These are phyloP conservation scores for Asbolus verrucosus DNA, from an alignment of 1,140 invertebrate species.

Conservation along the genomic window DNA sequence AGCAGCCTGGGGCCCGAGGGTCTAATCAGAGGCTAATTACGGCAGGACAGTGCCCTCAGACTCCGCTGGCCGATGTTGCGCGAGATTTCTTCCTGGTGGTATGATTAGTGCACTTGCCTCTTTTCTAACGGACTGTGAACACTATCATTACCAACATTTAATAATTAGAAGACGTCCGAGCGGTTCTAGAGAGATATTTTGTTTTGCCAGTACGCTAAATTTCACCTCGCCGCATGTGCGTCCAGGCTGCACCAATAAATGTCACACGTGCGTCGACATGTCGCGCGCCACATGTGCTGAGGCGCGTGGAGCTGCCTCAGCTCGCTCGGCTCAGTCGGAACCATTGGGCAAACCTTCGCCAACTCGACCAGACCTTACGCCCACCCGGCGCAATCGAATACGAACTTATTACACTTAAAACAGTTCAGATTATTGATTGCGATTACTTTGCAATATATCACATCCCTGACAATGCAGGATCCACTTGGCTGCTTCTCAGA, in stretches of 20 bases:
- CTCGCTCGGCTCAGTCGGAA: conserved; percentile 37
- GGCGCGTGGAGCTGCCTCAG: conserved; percentile 44
- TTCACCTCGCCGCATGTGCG: conserved; percentile 50
- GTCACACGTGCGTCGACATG: conserved; percentile 58
- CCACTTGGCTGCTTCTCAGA: no score
- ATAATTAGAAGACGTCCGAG: conserved; percentile 28
- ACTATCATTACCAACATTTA: conserved; percentile 42
- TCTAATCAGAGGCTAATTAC: conserved; percentile 38
- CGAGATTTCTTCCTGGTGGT: conserved; percentile 40
- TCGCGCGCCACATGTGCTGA: conserved; percentile 54
- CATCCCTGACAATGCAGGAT: no score
- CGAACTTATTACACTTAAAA: conserved; percentile 40
- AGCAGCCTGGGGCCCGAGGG: conserved; percentile 25
- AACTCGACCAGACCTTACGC: conserved; percentile 20
- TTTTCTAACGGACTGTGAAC: conserved; percentile 11
- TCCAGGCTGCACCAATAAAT: conserved; percentile 56
- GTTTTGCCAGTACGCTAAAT: conserved; percentile 48
- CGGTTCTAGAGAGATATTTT: conserved; percentile 13
- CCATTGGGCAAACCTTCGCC: conserved; percentile 16
- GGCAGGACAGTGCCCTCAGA: conserved; percentile 35
- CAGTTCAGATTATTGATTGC: not conserved
- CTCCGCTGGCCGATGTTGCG: conserved; percentile 23
- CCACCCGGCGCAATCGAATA: conserved; percentile 37
- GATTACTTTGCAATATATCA: no score
- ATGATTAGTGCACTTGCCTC: conserved; percentile 39